Conservation (phyloP, 1,140 invertebrate genomes). For the Trypoxylus dichotomus region DNA sequence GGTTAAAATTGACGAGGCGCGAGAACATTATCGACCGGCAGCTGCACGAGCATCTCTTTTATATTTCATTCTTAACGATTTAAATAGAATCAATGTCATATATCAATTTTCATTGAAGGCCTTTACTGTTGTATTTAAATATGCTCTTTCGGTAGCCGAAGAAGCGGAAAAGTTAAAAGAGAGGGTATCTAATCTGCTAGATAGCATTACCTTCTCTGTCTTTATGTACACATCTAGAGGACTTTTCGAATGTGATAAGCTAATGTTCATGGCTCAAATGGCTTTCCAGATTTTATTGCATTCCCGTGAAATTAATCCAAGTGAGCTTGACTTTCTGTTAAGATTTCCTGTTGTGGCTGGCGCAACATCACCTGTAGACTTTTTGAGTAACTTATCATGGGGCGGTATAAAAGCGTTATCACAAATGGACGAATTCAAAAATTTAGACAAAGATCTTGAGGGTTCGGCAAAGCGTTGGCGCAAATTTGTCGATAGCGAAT, state of each 20-base stretch:
- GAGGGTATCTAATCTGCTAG: constrained; percentile 80
- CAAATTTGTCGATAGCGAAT: constrained; percentile 89
- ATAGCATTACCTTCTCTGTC: constrained; percentile 85
- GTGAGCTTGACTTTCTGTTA: constrained; percentile 87
- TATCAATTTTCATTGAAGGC: constrained; percentile 97
- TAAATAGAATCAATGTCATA: constrained; percentile 92
- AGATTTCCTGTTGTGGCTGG: constrained; percentile 71
- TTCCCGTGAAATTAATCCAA: constrained; percentile 66
- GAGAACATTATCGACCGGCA: constrained; percentile 86
- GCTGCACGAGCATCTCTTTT: constrained; percentile 85
- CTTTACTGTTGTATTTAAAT: constrained; percentile 90
- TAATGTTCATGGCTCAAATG: constrained; percentile 89
- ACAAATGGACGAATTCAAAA: constrained; percentile 78
- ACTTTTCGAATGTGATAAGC: constrained; percentile 90
- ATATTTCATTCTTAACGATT: constrained; percentile 93
- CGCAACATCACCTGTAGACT: constrained; percentile 77
- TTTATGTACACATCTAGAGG: constrained; percentile 88
- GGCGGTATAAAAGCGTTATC: constrained; percentile 84
- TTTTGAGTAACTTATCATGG: constrained; percentile 82
- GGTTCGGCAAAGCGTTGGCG: constrained; percentile 84
- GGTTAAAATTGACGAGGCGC: constrained; percentile 84
- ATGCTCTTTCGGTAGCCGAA: constrained; percentile 75
- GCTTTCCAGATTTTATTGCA: constrained; percentile 69
- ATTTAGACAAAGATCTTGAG: constrained; percentile 91
- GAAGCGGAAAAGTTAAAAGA: constrained; percentile 67